Evolutionary conservation across 2,888 invertebrate genomes (phyloP).

Genomic region (Dyspetes luteomarginatus): DNA sequence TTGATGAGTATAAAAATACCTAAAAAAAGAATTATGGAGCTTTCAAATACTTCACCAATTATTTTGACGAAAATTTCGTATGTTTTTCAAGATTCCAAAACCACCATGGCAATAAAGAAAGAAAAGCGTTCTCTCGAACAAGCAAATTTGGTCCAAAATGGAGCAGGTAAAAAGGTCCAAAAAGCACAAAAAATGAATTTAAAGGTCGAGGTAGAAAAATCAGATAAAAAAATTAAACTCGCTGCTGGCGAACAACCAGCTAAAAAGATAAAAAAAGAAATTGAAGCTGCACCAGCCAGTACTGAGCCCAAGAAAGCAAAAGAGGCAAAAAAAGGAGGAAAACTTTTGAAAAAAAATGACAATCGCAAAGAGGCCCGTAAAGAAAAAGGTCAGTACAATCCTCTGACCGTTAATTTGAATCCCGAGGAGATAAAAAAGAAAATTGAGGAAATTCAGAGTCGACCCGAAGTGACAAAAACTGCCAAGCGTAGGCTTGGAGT

Average conservation of each 20-base stretch:
- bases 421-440: slow-evolving; percentile 67
- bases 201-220: not conserved
- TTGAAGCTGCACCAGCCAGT: not conserved
- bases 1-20: too few relatives aligned
- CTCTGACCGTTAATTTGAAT: slow-evolving; percentile 20
- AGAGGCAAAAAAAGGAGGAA: slow-evolving; percentile 1
- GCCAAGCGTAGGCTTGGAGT: slow-evolving; percentile 71
- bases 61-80: not conserved
- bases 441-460: slow-evolving; percentile 69
- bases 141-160: not conserved
- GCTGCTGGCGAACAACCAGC: not conserved
- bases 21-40: too few relatives aligned
- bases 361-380: slow-evolving; percentile 49
- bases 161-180: not conserved
- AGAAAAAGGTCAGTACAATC: slow-evolving; percentile 51
- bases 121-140: slow-evolving; percentile 58
- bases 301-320: not conserved
- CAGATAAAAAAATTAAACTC: not conserved
- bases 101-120: slow-evolving; percentile 60
- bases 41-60: not conserved
- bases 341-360: slow-evolving; percentile 11
- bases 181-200: not conserved
- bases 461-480: slow-evolving; percentile 70
- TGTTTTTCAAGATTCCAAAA: not conserved
- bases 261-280: slow-evolving; percentile 22